These are phyloP conservation scores for Empidonax alnorum DNA, from an alignment of 2,113 vertebrate species.

Conservation along the genomic window DNA sequence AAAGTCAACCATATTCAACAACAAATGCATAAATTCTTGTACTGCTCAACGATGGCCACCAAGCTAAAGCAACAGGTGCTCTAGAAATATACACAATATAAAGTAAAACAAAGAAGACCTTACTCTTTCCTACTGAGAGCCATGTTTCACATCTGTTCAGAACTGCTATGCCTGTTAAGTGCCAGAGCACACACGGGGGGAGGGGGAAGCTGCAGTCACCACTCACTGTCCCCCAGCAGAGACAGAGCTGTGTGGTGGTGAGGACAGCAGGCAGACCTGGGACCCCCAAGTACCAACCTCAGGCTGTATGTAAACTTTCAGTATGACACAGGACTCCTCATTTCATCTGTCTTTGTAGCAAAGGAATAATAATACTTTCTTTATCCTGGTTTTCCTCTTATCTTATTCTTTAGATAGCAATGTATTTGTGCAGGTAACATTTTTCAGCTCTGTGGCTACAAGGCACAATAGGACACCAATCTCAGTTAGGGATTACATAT, in stretches of 20 bases:
- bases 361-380: background rate
- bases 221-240: background rate
- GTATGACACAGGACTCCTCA: background rate
- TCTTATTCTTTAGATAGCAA: background rate
- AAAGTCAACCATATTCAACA: background rate
- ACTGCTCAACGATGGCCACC: background rate
- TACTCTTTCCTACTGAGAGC: background rate
- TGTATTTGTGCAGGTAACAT: background rate
- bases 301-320: background rate
- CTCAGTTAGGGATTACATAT: background rate
- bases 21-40: background rate
- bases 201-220: background rate
- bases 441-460: background rate
- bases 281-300: background rate
- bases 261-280: background rate
- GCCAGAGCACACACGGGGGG: accelerated
- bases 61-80: background rate
- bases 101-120: background rate
- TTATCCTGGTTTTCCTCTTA: background rate
- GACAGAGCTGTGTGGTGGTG: background rate
- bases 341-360: background rate
- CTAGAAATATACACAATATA: background rate
- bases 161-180: background rate
- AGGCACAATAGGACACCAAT: background rate
- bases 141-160: background rate